These are phyloP conservation scores for Drosophila kanapiae DNA, from an alignment of 1,140 invertebrate species.

Conservation along the genomic window DNA sequence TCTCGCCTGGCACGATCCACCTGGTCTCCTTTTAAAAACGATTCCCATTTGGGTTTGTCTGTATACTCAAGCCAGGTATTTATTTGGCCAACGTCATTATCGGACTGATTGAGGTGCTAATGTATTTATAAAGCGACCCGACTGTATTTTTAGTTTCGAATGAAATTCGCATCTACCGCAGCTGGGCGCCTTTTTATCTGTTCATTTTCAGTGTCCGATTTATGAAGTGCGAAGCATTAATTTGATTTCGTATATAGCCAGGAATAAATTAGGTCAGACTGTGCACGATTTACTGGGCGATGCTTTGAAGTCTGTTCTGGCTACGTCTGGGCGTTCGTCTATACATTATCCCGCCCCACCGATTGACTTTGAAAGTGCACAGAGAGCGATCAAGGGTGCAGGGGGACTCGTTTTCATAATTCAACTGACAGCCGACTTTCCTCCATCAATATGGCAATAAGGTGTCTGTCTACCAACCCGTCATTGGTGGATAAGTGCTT, in stretches of 20 bases:
- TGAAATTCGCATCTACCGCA: conserved; percentile 25
- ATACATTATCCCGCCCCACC: neutral
- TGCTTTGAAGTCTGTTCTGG: conserved; percentile 65
- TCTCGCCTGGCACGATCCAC: conserved; percentile 29
- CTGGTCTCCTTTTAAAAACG: conserved; percentile 20
- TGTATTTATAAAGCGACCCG: conserved; percentile 82
- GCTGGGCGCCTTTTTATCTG: conserved; percentile 70
- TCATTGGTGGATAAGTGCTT: conserved; percentile 66
- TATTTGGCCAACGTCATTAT: conserved; percentile 57
- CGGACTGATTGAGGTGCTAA: conserved; percentile 72
- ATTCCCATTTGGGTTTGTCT: conserved; percentile 21
- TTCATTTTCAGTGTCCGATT: conserved; percentile 78
- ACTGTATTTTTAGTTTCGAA: conserved; percentile 67
- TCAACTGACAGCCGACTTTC: conserved; percentile 69
- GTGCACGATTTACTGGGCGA: conserved; percentile 37
- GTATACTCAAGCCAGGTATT: conserved; percentile 16
- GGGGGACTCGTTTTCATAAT: conserved; percentile 62
- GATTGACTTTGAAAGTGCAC: conserved; percentile 58
- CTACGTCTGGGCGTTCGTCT: conserved; percentile 1
- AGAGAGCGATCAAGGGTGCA: conserved; percentile 1
- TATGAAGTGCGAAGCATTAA: conserved; percentile 82
- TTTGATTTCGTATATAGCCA: conserved; percentile 66
- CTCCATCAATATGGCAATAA: conserved; percentile 74
- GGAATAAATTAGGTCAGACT: conserved; percentile 76
- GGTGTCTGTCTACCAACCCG: conserved; percentile 43